Conservation (phyloP, 2,797 vertebrate genomes). For the Gymnodraco acuticeps region DNA sequence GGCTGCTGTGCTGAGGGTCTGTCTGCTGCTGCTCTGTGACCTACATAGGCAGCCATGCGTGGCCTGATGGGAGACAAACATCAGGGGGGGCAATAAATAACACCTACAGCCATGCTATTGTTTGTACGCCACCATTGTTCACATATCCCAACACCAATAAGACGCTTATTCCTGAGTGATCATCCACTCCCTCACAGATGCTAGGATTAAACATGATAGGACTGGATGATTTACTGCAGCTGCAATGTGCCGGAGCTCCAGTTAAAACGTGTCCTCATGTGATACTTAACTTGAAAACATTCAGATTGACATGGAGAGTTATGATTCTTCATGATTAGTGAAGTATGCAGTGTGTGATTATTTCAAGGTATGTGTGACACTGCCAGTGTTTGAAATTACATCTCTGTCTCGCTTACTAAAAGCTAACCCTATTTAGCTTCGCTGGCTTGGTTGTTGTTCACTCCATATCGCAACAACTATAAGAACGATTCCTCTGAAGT, state of each 20-base stretch:
- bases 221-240: background rate
- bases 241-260: background rate
- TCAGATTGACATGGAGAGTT: conserved; percentile 3
- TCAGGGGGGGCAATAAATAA: conserved; percentile 67
- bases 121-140: conserved; percentile 40
- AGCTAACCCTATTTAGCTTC: background rate
- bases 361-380: background rate
- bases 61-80: conserved; percentile 75
- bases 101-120: conserved; percentile 68
- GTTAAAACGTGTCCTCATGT: conserved; percentile 11
- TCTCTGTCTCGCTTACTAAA: background rate
- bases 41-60: conserved; percentile 80
- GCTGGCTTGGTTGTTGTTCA: no score
- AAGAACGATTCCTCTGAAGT: background rate
- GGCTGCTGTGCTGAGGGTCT: conserved; percentile 47
- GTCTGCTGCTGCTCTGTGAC: conserved; percentile 74
- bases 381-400: background rate
- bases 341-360: background rate
- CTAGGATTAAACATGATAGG: background rate
- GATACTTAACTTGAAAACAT: background rate
- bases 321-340: conserved; percentile 2
- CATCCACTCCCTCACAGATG: background rate
- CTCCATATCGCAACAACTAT: background rate
- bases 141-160: conserved; percentile 25
- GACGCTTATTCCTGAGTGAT: conserved; percentile 10